Evolutionary conservation across 2,888 invertebrate species (phyloP).

Genomic region (Apamea monoglypha): DNA sequence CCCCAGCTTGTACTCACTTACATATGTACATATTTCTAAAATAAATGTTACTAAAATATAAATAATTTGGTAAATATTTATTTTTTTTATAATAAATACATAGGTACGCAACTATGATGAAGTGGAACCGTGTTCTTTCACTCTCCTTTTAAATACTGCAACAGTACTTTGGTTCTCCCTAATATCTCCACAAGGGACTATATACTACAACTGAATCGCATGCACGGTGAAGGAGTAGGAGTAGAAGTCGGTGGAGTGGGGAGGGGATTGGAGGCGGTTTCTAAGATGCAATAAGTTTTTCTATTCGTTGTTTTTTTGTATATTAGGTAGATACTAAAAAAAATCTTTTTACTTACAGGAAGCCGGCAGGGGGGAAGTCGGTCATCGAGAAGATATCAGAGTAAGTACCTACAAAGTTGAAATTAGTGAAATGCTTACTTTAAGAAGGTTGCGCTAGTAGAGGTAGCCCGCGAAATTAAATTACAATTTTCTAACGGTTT

Average conservation of each 20-base stretch:
- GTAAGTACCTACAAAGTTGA: neutral
- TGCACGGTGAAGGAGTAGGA: neutral
- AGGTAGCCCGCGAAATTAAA: neutral
- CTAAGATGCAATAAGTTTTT: neutral
- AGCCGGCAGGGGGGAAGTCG: neutral
- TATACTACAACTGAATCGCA: neutral
- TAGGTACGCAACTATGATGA: neutral
- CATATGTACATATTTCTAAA: neutral
- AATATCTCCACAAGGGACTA: neutral
- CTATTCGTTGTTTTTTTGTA: neutral
- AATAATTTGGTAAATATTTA: neutral
- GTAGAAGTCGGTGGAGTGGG: neutral
- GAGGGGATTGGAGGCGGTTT: neutral
- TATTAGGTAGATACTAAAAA: neutral
- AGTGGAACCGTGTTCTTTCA: neutral
- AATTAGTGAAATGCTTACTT: neutral
- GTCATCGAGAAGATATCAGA: conserved; percentile 2
- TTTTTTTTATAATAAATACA: neutral
- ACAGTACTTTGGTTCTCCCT: neutral
- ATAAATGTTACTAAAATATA: neutral
- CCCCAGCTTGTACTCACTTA: no score
- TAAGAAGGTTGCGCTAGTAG: neutral
- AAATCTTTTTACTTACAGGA: conserved; percentile 5
- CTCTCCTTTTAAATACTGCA: neutral
- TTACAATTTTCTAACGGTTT: neutral